These are phyloP conservation scores for Planococcus citri DNA, from an alignment of 1,140 invertebrate species.

Conservation along the genomic window DNA sequence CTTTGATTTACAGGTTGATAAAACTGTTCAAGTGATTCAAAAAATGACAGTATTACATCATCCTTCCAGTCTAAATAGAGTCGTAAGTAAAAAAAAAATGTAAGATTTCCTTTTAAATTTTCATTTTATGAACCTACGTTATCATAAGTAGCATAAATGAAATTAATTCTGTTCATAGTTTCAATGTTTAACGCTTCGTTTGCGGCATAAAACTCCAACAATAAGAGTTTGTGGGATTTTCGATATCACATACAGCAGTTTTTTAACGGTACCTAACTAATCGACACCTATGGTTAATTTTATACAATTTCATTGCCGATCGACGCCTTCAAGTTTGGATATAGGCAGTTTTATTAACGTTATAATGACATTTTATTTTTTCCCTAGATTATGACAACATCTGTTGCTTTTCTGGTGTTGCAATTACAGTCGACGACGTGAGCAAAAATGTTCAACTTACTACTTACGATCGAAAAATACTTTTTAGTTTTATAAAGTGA, in stretches of 20 bases:
- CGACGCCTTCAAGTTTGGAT: no score
- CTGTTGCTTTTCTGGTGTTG: background rate
- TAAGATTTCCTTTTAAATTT: no score
- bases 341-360: no score
- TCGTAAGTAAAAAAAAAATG: background rate
- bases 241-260: background rate
- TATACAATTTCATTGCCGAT: no score
- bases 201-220: background rate
- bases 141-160: no score
- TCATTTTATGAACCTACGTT: no score
- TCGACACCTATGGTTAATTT: no score
- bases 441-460: no score
- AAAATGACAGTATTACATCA: background rate
- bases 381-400: background rate
- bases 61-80: background rate
- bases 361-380: background rate
- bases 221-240: background rate
- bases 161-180: background rate
- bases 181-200: background rate
- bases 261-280: background rate
- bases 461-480: no score
- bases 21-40: background rate
- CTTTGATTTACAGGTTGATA: background rate
- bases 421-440: background rate
- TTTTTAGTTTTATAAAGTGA: background rate